phyloP scores from a whole-genome alignment of 30 jellyfish, hydroid and myxozoan species.

The Turritopsis rubra region DNA sequence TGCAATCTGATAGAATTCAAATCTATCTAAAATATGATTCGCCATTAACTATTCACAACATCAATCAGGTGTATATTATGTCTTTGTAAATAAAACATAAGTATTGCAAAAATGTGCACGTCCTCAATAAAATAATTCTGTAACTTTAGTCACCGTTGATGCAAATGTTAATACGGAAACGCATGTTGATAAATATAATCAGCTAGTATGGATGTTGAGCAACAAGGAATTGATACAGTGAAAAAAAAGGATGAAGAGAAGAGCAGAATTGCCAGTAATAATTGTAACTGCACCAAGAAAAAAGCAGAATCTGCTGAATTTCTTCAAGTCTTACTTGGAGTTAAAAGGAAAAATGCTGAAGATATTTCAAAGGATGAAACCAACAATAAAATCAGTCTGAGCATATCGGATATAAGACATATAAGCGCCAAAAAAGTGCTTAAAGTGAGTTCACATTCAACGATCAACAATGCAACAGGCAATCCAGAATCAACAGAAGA shows the following conservation, averaged over 20 bases:
- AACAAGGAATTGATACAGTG: neutral
- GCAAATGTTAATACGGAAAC: neutral
- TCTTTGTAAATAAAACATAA: neutral
- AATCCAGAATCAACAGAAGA: neutral
- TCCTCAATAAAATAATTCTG: neutral
- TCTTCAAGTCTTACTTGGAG: neutral
- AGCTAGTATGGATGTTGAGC: neutral
- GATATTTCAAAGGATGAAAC: neutral
- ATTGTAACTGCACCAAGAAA: too few species aligned
- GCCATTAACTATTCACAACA: neutral
- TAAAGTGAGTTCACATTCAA: neutral
- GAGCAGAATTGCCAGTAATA: too few species aligned
- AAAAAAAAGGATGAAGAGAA: neutral
- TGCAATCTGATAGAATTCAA: neutral
- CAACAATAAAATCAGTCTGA: neutral
- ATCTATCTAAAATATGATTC: neutral
- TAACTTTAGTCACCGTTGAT: neutral
- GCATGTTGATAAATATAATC: neutral
- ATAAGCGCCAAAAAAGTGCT: neutral
- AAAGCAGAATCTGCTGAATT: too few species aligned
- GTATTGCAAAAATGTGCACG: neutral
- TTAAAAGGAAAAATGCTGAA: neutral
- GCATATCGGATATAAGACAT: neutral
- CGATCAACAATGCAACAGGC: neutral
- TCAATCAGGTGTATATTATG: neutral